Percentiles rank a stretch among this genome's conserved stretches.
Conservation (phyloP, 2,113 vertebrate genomes). For the Thalassarche chlororhynchos region DNA sequence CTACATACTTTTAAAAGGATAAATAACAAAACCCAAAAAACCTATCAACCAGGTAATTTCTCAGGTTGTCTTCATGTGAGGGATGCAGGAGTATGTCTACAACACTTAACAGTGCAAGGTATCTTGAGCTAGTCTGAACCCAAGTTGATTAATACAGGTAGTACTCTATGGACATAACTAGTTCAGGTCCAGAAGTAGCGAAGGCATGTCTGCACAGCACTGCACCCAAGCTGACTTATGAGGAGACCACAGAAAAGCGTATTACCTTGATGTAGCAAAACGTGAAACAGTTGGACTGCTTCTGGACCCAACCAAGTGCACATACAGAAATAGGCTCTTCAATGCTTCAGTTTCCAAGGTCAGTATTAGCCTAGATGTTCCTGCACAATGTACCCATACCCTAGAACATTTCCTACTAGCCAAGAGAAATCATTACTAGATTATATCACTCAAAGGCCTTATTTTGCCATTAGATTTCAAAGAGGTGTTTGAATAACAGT, state of each 20-base stretch:
- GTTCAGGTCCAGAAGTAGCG: background rate
- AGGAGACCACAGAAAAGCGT: background rate
- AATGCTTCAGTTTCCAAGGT: background rate
- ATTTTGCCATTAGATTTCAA: background rate
- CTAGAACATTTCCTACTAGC: background rate
- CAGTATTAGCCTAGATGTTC: background rate
- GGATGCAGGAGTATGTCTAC: background rate
- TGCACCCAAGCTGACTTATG: background rate
- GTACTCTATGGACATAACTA: background rate
- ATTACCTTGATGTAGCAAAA: background rate
- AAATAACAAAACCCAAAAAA: background rate
- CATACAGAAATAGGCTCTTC: background rate
- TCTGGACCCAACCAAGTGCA: background rate
- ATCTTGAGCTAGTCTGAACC: background rate
- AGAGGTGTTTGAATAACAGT: background rate
- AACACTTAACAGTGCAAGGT: background rate
- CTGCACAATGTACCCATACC: background rate
- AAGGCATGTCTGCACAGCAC: background rate
- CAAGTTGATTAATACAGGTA: background rate
- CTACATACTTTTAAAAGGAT: background rate
- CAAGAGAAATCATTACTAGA: background rate
- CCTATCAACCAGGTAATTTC: background rate
- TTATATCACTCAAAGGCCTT: background rate
- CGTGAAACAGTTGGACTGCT: background rate
- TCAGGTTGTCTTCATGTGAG: background rate